Conservation (phyloP, 2,888 invertebrate species). For the Rhagonycha fulva region DNA sequence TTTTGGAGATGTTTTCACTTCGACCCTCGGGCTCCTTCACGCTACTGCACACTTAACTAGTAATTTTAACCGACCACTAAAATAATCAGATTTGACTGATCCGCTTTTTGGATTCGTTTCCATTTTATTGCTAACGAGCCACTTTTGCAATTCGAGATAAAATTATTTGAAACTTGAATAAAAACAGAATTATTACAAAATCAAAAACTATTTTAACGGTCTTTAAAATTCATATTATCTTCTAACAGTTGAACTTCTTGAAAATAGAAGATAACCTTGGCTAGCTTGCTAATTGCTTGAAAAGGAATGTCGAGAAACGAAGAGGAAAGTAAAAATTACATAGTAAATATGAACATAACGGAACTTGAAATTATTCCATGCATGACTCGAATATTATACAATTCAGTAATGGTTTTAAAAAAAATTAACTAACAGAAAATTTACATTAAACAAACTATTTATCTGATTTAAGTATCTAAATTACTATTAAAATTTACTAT, state of each 20-base stretch:
- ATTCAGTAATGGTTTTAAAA: neutral
- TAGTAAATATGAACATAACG: constrained; percentile 9
- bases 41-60: too few species aligned
- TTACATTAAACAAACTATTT: neutral
- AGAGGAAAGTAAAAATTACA: constrained; percentile 20
- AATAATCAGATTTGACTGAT: too few species aligned
- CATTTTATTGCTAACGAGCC: neutral
- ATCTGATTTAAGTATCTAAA: neutral
- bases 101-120: neutral
- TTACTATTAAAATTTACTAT: neutral
- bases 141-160: neutral
- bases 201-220: neutral
- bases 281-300: constrained; percentile 13
- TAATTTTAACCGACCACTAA: too few species aligned
- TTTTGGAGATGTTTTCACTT: neutral
- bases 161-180: neutral
- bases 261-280: constrained; percentile 10
- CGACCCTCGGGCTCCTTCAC: too few species aligned
- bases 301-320: neutral
- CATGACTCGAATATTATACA: neutral
- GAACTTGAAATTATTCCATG: constrained; percentile 3
- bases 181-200: neutral
- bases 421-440: neutral
- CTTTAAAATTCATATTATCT: neutral
- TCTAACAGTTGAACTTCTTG: neutral